Evolutionary conservation across 2,113 vertebrate species (phyloP), one percentile per base, ranked within the genome.

Genomic region (Menura novaehollandiae): DNA sequence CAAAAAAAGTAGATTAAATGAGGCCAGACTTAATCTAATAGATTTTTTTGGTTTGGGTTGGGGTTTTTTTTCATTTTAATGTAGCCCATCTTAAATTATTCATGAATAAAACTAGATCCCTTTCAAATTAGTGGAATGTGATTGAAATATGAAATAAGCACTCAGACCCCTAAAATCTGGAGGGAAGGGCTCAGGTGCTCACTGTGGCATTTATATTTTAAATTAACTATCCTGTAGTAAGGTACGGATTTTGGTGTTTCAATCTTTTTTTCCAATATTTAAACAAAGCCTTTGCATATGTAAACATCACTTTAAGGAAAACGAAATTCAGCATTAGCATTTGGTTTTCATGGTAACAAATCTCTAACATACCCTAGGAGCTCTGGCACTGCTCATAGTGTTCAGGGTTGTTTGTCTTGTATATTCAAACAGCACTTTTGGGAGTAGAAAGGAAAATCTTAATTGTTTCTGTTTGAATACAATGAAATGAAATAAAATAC

Each of bases 291-390:
- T 95, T 94, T 96, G 95, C 91, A 85, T 97, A 79, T 90, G 68
- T 95, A 94, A 96, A 95, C 82, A 94, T 89, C 46, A 85, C 68
- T 93, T 95, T 73, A 96, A 97, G 93, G 73, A 91, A 91, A 93
- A 94, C 83, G 33, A 91, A 93, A 94, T 91, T 78, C 28, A 64
- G 11, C 24, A 66, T 89, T 92, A 94, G 59, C 68, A 79, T 95
- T 95, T 95, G 12, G 78, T 96, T 94, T 97, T 95, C 84, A 80
- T 91, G 88, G 87, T 88, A 95, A 91, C 33, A 13, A 86, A 86
- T 89, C 64, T 88, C 63, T 44, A 69, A 68, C 63, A 62, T 66
- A 28, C 32, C 15, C 2, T 19, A 37, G 89, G 74, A 74, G 56
- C 32, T 59, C 24, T 74, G 85, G 41, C 41, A 9, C 46, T 72